phyloP scores from a whole-genome alignment of 2,888 invertebrate genomes.

The Patella caerulea region DNA sequence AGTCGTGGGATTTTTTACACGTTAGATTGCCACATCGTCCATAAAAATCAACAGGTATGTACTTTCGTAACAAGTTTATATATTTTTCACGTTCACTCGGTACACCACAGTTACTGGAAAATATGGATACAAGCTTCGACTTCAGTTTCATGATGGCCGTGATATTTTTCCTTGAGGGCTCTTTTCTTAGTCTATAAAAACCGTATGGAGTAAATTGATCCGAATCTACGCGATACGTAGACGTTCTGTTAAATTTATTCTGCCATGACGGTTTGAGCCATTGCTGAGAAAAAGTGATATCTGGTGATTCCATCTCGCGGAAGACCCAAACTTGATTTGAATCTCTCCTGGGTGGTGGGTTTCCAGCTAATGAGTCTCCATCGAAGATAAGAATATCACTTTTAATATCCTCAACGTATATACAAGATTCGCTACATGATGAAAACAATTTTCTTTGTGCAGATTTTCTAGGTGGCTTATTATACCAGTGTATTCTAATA shows the following conservation, averaged over 20 bases:
- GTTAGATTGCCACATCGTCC: constrained; percentile 29
- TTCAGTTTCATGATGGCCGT: constrained; percentile 11
- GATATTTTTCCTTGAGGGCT: constrained; percentile 13
- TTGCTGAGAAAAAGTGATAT: no score
- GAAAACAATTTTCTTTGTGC: no score
- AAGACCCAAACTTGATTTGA: no score
- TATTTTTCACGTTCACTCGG: constrained; percentile 24
- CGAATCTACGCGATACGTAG: constrained; percentile 40
- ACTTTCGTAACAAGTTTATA: constrained; percentile 23
- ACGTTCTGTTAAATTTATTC: constrained; percentile 19
- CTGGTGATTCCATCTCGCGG: no score
- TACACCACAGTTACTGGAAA: constrained; percentile 26
- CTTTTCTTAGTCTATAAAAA: background rate
- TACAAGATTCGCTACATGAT: no score
- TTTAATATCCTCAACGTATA: no score
- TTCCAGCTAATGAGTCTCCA: no score
- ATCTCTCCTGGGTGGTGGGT: no score
- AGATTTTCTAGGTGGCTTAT: no score
- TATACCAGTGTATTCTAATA: no score
- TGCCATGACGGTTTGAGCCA: background rate
- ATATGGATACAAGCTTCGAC: constrained; percentile 25
- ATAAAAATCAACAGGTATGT: constrained; percentile 28
- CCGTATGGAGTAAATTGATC: constrained; percentile 35
- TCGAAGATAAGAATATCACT: no score
- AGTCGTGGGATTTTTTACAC: background rate